These are phyloP conservation scores for Orthonyx spaldingii DNA, from an alignment of 2,113 vertebrate genomes.

Conservation along the genomic window DNA sequence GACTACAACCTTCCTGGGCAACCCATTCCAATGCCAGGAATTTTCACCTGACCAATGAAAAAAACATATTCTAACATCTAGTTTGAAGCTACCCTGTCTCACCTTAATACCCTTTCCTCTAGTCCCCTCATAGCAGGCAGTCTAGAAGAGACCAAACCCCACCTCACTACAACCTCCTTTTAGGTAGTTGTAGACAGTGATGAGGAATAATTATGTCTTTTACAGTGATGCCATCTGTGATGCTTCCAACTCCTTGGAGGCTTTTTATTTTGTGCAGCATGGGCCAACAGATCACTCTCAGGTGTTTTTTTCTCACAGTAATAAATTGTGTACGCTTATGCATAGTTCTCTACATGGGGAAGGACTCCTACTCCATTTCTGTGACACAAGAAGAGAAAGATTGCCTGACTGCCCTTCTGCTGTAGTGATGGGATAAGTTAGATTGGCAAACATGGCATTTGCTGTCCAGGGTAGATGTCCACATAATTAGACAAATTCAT, in stretches of 20 bases:
- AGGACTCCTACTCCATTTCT: neutral
- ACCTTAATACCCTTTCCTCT: neutral
- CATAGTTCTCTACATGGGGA: neutral
- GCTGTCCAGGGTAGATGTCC: neutral
- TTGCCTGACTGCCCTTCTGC: neutral
- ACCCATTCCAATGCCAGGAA: neutral
- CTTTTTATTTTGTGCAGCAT: neutral
- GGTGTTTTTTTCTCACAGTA: neutral
- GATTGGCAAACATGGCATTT: neutral
- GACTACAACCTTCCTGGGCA: neutral
- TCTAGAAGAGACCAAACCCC: too few relatives aligned
- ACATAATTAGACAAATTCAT: neutral
- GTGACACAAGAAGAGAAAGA: neutral
- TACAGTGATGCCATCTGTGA: neutral
- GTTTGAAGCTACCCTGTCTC: neutral
- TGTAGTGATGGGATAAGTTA: neutral
- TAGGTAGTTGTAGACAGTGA: neutral
- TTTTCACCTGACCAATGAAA: neutral
- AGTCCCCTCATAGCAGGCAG: too few relatives aligned
- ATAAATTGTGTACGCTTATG: neutral
- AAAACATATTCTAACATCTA: neutral
- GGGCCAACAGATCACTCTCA: neutral
- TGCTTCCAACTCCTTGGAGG: neutral
- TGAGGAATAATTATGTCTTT: neutral
- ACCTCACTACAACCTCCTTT: fast-evolving